Conservation (phyloP, 2,888 invertebrate species). For the Macropis europaea region DNA sequence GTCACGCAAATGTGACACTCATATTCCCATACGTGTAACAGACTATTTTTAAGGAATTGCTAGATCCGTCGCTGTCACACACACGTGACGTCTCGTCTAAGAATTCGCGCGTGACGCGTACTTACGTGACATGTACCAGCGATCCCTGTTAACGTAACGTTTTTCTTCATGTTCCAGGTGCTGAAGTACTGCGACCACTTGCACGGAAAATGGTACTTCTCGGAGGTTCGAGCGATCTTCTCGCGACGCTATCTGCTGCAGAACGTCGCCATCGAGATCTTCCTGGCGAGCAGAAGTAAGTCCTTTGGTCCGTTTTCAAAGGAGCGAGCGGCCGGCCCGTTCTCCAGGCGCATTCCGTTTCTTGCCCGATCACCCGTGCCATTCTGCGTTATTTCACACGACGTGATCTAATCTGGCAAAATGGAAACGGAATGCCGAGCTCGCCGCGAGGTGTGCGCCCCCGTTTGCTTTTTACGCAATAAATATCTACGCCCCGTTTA, state of each 20-base stretch:
- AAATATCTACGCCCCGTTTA: slow-evolving; percentile 73
- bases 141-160: no score
- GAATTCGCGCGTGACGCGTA: no score
- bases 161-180: slow-evolving; percentile 85
- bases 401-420: slow-evolving; percentile 66
- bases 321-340: slow-evolving; percentile 17
- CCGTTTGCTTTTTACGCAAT: slow-evolving; percentile 72
- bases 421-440: slow-evolving; percentile 67
- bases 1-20: no score
- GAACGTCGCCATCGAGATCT: slow-evolving; percentile 98
- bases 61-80: no score
- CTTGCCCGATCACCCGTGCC: slow-evolving; percentile 59
- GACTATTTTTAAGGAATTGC: no score
- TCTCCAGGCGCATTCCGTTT: slow-evolving; percentile 64
- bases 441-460: slow-evolving; percentile 70
- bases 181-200: slow-evolving; percentile 98
- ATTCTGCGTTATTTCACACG: slow-evolving; percentile 71
- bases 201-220: slow-evolving; percentile 99
- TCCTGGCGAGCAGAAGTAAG: slow-evolving; percentile 98
- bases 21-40: no score
- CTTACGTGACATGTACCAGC: no score
- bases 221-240: slow-evolving; percentile 99
- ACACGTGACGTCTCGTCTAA: no score
- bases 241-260: slow-evolving; percentile 97
- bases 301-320: slow-evolving; percentile 66